Base-by-base conservation (phyloP, 1,140 invertebrate genomes). In the Sipha flava region DNA sequence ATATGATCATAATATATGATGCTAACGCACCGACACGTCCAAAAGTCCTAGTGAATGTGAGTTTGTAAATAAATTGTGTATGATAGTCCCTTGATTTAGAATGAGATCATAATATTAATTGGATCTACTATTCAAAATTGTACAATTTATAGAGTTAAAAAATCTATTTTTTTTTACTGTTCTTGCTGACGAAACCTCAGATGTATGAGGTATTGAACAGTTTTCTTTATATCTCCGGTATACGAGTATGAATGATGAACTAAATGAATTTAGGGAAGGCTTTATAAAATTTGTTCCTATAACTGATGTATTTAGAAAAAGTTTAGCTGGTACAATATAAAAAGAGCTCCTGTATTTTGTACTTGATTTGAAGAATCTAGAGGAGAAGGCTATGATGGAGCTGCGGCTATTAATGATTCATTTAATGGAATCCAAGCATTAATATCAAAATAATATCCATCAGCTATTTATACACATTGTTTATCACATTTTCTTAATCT, bases 401-500 rank as follows among this genome's bases (percentile, higher is more conserved):
- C 84, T 70, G 81, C 82, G 54, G 82, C 81, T 66, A 85, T 85
- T 81, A 54, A 80, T 26, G 84, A 83, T 37, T 77, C 64, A 64
- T 84, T 82, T 73, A 82, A 82, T 64, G 84, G 83, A 34, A 81
- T 83, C 9, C 82, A 84, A 82, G 82, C 84, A 82, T 79, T 81
- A 79, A 84, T 86, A 68, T 81, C 82, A 77, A 79, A 83, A 81
- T 82, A 80, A 79, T 82, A 83, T 82, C 80, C 82, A 45, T 80
- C 68, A 79, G 83, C 83, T n/a, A 26, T 79, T 70, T 85, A 81
- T 81, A 81, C 81, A 54, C 83, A 82, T 82, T 85, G 82, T 82
- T 83, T 82, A 82, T 84, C 82, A 80, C 83, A 83, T 83, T 83
- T 49, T 81, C 82, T 86, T 64, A 86, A 83, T 81, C 81, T 83